phyloP scores from a whole-genome alignment of 2,888 invertebrate species.

The Argyra leucocephala region DNA sequence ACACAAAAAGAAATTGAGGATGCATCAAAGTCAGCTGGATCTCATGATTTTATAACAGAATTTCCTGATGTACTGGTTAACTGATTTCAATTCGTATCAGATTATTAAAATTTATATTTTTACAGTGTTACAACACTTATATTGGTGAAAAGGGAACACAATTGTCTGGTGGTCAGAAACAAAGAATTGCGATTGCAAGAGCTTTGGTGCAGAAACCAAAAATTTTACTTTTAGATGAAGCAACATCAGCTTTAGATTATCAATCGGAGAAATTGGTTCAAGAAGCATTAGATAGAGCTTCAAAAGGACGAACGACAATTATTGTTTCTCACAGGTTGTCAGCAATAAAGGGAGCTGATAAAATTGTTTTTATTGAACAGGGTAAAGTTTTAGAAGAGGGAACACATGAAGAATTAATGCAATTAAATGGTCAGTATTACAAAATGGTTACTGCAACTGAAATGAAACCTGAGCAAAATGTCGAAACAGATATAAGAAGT shows the following conservation, averaged over 20 bases:
- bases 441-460: slow-evolving; percentile 48
- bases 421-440: slow-evolving; percentile 54
- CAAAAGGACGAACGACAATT: slow-evolving; percentile 61
- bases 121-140: slow-evolving; percentile 62
- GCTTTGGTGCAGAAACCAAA: slow-evolving; percentile 65
- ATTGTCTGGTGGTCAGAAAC: slow-evolving; percentile 72
- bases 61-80: slow-evolving; percentile 55
- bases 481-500: slow-evolving; percentile 16
- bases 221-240: slow-evolving; percentile 67
- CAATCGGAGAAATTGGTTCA: slow-evolving; percentile 71
- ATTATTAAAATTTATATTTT: neutral
- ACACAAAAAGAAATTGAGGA: slow-evolving; percentile 57
- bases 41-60: slow-evolving; percentile 63
- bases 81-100: too few species aligned
- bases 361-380: slow-evolving; percentile 58
- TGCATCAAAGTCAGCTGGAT: slow-evolving; percentile 62
- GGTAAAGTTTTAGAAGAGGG: slow-evolving; percentile 63
- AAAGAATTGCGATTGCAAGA: slow-evolving; percentile 72
- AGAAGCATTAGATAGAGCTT: slow-evolving; percentile 64
- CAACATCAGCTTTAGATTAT: slow-evolving; percentile 72
- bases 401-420: slow-evolving; percentile 58
- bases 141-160: slow-evolving; percentile 72
- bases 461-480: slow-evolving; percentile 25
- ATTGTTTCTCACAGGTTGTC: slow-evolving; percentile 64
- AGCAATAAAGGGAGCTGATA: slow-evolving; percentile 60